These are phyloP conservation scores for Leptarthrus brevirostris DNA, from an alignment of 2,888 invertebrate species.

Conservation along the genomic window DNA sequence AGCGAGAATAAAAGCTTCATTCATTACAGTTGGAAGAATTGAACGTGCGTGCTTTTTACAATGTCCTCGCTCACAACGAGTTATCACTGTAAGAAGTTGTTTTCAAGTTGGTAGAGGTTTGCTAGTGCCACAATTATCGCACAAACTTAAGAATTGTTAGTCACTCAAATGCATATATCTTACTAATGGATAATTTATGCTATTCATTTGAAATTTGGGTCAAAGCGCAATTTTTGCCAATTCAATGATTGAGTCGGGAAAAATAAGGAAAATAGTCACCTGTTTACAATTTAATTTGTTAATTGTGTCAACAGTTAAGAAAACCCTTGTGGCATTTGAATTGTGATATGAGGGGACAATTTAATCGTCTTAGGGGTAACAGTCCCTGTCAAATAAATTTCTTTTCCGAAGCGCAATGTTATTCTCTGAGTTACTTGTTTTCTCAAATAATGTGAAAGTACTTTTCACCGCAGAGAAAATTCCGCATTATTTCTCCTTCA, in stretches of 20 bases:
- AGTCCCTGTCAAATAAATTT: too few species aligned
- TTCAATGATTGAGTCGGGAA: not conserved
- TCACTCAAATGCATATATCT: conserved; percentile 34
- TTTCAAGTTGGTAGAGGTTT: not conserved
- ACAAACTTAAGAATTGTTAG: not conserved
- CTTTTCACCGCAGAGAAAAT: not conserved
- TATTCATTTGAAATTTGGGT: conserved; percentile 51
- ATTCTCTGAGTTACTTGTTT: not conserved
- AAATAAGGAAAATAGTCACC: not conserved
- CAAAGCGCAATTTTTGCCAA: conserved; percentile 35
- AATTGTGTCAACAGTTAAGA: not conserved
- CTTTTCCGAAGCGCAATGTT: too few species aligned
- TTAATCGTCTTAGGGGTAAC: too few species aligned
- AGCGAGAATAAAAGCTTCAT: not conserved
- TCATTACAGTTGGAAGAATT: not conserved
- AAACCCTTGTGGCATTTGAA: not conserved
- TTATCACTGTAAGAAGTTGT: not conserved
- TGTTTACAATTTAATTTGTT: not conserved
- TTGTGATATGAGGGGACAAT: too few species aligned
- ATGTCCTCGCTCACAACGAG: not conserved
- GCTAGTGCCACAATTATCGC: not conserved
- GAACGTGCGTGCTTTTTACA: not conserved
- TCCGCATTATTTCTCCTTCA: not conserved
- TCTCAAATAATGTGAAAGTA: conserved; percentile 8
- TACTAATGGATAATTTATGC: conserved; percentile 52